Evolutionary conservation across 2,797 vertebrate genomes (phyloP), one percentile per base, ranked within the genome.

Genomic region (Diplodus puntazzo): DNA sequence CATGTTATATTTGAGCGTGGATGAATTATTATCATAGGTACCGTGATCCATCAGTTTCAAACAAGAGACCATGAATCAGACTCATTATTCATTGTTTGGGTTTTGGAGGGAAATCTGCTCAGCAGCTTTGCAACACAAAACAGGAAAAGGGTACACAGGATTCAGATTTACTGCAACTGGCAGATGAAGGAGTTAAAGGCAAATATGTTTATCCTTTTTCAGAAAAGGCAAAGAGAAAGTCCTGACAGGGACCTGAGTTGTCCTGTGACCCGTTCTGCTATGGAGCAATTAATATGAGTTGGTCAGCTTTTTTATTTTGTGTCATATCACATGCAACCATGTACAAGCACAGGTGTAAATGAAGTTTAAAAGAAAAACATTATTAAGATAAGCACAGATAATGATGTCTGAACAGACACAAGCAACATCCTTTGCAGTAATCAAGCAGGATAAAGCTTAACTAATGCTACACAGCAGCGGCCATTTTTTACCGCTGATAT

Each of bases 1-100:
- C 34, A 34, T 75, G 69, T 70, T 20, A 54, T n/a, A 18, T 79
- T 77, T 83, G 58, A 83, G 67, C 58, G 46, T 43, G 23, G 67
- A 69, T 80, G 27, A 80, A 75, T 71, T 39, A 66, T 79, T 52
- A 58, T 45, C 39, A 34, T 3, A 21, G 57, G 64, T 73, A n/a
- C 46, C 57, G 58, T 54, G 58, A 80, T 83, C 57, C 67, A 78
- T 75, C 57, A 69, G 18, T 64, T 55, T 63, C 30, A 77, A 25
- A 50, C 17, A 46, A 50, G 30, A 8, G 27, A 2, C 42, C 1
- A 18, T 57, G 69, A 71, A 57, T 63, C 69, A 52, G 57, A 11
- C 18, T 64, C 46, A 76, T 76, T 46, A 27, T 46, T 74, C 69
- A 68, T 25, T 62, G 16, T 69, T 20, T 8, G 30, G 49, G 72